These are phyloP conservation scores for Euplexia lucipara DNA, from an alignment of 2,888 invertebrate genomes.

Conservation along the genomic window DNA sequence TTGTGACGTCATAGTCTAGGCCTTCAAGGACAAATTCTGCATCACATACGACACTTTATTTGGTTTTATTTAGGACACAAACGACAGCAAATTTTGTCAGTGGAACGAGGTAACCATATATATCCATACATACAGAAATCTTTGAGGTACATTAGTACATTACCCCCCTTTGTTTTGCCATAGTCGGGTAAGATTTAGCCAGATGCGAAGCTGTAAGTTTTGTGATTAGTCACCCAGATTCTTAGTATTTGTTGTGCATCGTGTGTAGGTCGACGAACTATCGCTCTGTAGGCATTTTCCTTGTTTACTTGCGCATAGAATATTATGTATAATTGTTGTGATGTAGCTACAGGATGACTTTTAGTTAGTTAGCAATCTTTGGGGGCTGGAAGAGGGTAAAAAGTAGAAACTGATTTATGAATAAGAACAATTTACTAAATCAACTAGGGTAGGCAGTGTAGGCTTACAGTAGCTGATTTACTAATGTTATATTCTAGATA, in stretches of 20 bases:
- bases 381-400: no score
- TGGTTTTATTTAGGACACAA: conserved; percentile 13
- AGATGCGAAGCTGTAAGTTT: conserved; percentile 44
- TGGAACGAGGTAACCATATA: neutral
- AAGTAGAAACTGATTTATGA: no score
- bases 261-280: conserved; percentile 54
- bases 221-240: conserved; percentile 55
- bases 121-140: neutral
- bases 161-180: neutral
- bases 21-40: conserved; percentile 26
- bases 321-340: conserved; percentile 44
- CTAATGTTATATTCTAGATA: no score
- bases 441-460: no score
- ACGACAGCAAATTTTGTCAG: conserved; percentile 2
- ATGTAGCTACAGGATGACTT: no score
- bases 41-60: conserved; percentile 7
- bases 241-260: conserved; percentile 44
- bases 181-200: conserved; percentile 9
- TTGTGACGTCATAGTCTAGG: conserved; percentile 34
- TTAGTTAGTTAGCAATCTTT: no score
- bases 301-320: conserved; percentile 46
- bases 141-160: neutral
- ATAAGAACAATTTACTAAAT: no score
- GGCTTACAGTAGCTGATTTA: no score
- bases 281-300: conserved; percentile 51